Conservation (phyloP, 2,113 vertebrate genomes). For the Euleptes europaea region DNA sequence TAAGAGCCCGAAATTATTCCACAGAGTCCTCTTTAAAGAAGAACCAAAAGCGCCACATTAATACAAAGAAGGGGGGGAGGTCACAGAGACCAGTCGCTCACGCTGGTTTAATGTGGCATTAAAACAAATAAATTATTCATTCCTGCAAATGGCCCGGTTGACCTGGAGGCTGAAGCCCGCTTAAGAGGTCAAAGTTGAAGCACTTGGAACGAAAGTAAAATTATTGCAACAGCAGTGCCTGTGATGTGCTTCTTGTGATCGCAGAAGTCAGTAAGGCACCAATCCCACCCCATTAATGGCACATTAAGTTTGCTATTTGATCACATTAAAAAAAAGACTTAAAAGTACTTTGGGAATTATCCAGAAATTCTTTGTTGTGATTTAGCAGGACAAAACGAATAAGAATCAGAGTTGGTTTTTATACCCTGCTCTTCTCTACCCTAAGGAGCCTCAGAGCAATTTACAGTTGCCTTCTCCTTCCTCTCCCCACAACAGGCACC, state of each 20-base stretch:
- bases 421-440: too few species aligned
- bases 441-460: too few species aligned
- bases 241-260: background rate
- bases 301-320: background rate
- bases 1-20: constrained; percentile 80
- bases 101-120: constrained; percentile 73
- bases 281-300: background rate
- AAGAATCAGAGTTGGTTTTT: too few species aligned
- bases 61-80: constrained; percentile 76
- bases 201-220: constrained; percentile 16
- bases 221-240: background rate
- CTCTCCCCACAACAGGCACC: too few species aligned
- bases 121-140: constrained; percentile 79
- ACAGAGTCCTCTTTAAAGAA: constrained; percentile 77
- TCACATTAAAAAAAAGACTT: background rate
- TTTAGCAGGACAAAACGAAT: background rate
- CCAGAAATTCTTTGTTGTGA: background rate
- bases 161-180: constrained; percentile 59
- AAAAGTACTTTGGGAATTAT: background rate
- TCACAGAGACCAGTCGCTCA: constrained; percentile 75
- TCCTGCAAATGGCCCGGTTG: constrained; percentile 49
- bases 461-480: too few species aligned
- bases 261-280: constrained; percentile 1
- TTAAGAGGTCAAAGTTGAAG: constrained; percentile 51
- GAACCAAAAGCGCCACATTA: constrained; percentile 77